Evolutionary conservation across 2,113 vertebrate genomes (phyloP).

Genomic region (Pandion haliaetus): DNA sequence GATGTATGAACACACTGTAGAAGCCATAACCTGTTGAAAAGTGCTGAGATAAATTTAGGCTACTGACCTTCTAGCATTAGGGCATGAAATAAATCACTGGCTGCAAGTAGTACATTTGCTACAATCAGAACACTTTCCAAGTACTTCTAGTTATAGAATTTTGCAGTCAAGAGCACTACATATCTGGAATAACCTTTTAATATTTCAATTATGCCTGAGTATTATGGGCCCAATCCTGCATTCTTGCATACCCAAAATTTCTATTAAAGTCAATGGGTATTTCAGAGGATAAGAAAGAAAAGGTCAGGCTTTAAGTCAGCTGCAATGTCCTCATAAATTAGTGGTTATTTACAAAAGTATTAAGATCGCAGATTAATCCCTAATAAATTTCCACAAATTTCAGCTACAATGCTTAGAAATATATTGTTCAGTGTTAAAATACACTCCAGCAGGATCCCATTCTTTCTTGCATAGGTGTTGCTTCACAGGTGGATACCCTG

Average conservation of each 20-base stretch:
- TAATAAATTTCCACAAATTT: not conserved
- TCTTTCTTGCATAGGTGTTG: not conserved
- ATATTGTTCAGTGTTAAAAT: not conserved
- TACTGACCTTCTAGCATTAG: constrained; percentile 43
- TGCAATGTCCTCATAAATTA: not conserved
- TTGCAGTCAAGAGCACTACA: not conserved
- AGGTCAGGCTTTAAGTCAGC: not conserved
- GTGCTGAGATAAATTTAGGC: constrained; percentile 44
- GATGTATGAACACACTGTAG: not conserved
- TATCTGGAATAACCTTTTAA: constrained; percentile 29
- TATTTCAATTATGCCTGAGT: constrained; percentile 1
- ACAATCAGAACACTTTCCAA: constrained; percentile 42
- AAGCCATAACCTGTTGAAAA: constrained; percentile 65
- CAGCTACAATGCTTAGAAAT: not conserved
- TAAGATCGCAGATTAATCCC: not conserved
- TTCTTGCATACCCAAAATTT: not conserved
- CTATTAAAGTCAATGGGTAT: not conserved
- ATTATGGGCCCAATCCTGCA: not conserved
- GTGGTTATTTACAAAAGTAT: not conserved
- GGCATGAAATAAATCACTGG: constrained; percentile 44
- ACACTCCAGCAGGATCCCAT: not conserved
- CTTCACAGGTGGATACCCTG: not conserved
- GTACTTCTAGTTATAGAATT: not conserved
- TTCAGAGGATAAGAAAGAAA: not conserved
- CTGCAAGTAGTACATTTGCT: constrained; percentile 42